phyloP scores from a whole-genome alignment of 2,113 vertebrate species.

The Anarhynchus alexandrinus region DNA sequence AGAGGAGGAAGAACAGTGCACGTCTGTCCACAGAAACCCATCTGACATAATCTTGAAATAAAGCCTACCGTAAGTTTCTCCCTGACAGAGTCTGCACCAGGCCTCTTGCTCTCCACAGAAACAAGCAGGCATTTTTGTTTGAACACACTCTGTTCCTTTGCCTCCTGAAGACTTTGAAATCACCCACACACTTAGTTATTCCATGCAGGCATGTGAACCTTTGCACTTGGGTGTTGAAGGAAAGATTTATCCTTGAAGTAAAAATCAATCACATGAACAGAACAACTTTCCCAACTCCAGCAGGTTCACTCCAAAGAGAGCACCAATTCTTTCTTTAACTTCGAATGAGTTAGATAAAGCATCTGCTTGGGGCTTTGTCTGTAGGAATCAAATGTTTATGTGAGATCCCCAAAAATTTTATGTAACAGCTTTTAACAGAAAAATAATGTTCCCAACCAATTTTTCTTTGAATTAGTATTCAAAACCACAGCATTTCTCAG shows the following conservation, averaged over 20 bases:
- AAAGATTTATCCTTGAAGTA: constrained; percentile 33
- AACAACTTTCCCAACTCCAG: constrained; percentile 14
- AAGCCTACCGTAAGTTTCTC: neutral
- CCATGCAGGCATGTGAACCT: neutral
- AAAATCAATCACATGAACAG: constrained; percentile 40
- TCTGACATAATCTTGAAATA: neutral
- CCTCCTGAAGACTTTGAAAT: neutral
- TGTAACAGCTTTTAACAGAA: neutral
- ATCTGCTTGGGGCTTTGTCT: neutral
- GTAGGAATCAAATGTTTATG: neutral
- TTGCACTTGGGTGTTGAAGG: constrained; percentile 3
- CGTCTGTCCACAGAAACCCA: neutral
- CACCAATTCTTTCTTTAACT: neutral
- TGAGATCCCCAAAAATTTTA: constrained; percentile 8
- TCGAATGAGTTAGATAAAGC: neutral
- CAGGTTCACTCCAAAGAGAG: constrained; percentile 26
- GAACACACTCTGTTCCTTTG: neutral
- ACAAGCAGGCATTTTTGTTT: neutral
- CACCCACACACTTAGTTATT: neutral
- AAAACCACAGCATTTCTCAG: neutral
- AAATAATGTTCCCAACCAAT: neutral
- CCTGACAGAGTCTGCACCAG: neutral
- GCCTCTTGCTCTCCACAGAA: neutral
- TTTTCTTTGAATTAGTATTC: neutral
- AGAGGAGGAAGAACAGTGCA: neutral